Evolutionary conservation across 2,888 invertebrate species (phyloP).

Genomic region (Formica aserva): DNA sequence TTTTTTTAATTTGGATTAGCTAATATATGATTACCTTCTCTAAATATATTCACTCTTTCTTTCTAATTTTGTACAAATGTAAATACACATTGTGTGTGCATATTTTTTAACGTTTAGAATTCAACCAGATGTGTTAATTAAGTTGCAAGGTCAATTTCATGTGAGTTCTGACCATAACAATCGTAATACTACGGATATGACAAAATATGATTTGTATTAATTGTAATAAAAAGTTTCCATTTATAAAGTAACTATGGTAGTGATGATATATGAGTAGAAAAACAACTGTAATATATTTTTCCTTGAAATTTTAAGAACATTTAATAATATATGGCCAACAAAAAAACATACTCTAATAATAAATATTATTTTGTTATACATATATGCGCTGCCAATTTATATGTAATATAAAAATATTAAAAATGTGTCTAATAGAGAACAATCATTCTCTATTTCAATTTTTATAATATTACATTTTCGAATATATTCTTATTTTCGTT

Average conservation of each 20-base stretch:
- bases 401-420: not conserved
- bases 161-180: constrained; percentile 24
- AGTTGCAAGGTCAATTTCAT: constrained; percentile 21
- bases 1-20: not conserved
- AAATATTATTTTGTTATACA: not conserved
- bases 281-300: not conserved
- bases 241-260: not conserved
- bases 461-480: not conserved
- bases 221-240: constrained; percentile 29
- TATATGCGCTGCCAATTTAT: not conserved
- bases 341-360: not conserved
- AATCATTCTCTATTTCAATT: not conserved
- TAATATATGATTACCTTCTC: too few relatives aligned
- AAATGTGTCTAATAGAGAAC: not conserved
- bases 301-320: not conserved
- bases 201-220: constrained; percentile 50
- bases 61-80: not conserved
- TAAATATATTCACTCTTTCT: too few relatives aligned
- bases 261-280: not conserved
- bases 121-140: constrained; percentile 8
- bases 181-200: constrained; percentile 25
- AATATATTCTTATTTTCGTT: not conserved
- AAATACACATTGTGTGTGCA: not conserved
- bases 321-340: not conserved
- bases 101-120: not conserved